Percentiles rank a stretch among this genome's conserved stretches.
Conservation (phyloP, 2,113 vertebrate genomes). For the Chaetodon trifascialis region DNA sequence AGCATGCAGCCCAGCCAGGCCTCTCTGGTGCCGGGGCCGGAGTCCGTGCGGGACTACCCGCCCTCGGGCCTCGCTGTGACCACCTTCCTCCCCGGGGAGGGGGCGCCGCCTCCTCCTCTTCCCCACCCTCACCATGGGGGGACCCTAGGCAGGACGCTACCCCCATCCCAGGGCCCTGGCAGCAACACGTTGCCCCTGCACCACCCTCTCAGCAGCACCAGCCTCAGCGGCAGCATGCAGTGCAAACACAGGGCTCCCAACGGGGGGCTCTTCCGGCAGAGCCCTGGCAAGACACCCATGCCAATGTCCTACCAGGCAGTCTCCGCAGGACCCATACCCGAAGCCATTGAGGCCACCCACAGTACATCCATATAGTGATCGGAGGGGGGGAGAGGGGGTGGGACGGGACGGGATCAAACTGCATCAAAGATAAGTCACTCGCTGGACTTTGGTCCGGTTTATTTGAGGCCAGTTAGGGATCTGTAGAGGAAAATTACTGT, state of each 20-base stretch:
- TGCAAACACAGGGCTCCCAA: conserved; percentile 99
- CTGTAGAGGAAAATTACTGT: conserved; percentile 7
- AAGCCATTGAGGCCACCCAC: conserved; percentile 94
- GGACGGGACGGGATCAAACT: neutral
- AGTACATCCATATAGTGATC: conserved; percentile 94
- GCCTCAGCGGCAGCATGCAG: conserved; percentile 88
- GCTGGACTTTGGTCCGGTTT: conserved; percentile 22
- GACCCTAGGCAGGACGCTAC: conserved; percentile 94
- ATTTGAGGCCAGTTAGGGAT: neutral
- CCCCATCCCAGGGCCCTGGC: conserved; percentile 88
- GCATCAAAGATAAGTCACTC: neutral
- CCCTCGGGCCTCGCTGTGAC: conserved; percentile 94
- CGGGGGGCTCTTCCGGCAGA: conserved; percentile 98
- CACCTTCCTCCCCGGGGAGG: conserved; percentile 95
- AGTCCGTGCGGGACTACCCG: conserved; percentile 92
- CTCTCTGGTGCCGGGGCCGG: conserved; percentile 80
- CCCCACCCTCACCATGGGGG: conserved; percentile 86
- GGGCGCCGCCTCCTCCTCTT: conserved; percentile 67
- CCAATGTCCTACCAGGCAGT: conserved; percentile 96
- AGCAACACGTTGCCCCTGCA: conserved; percentile 90
- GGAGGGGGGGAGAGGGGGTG: neutral
- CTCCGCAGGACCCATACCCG: conserved; percentile 93
- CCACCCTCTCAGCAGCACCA: conserved; percentile 84
- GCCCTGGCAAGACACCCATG: conserved; percentile 96
- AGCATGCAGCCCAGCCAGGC: conserved; percentile 90